Evolutionary conservation across 2,888 invertebrate species (phyloP).

Genomic region (Germaria angustata): DNA sequence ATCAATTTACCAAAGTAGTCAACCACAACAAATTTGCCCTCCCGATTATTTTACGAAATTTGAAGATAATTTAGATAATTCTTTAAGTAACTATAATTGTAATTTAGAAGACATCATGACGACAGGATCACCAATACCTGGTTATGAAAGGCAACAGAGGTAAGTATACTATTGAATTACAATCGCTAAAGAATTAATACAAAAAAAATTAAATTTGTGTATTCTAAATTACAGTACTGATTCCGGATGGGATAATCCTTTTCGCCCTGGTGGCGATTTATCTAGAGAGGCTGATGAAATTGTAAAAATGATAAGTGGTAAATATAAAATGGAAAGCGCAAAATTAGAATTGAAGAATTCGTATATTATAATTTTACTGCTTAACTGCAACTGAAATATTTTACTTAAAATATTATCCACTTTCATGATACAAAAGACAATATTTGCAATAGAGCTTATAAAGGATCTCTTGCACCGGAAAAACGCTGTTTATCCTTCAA

Average conservation of each 20-base stretch:
- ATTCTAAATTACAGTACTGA: constrained; percentile 86
- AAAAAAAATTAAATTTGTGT: background rate
- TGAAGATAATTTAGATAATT: constrained; percentile 75
- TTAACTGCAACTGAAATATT: too few species aligned
- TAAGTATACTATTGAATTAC: constrained; percentile 60
- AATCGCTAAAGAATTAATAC: background rate
- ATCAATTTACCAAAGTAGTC: constrained; percentile 90
- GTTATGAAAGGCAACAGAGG: constrained; percentile 80
- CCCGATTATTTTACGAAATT: constrained; percentile 80
- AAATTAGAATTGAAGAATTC: too few species aligned
- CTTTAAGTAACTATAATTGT: constrained; percentile 76
- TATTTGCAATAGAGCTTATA: too few species aligned
- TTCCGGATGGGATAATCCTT: constrained; percentile 98
- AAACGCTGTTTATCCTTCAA: too few species aligned
- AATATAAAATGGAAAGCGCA: constrained; percentile 17
- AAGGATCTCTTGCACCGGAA: too few species aligned
- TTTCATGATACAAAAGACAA: too few species aligned
- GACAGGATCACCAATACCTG: constrained; percentile 74
- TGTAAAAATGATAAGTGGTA: constrained; percentile 93
- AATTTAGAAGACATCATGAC: constrained; percentile 77
- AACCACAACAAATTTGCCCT: constrained; percentile 85
- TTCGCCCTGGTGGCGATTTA: constrained; percentile 96
- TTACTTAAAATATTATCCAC: too few species aligned
- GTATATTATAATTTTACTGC: background rate
- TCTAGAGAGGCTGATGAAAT: constrained; percentile 95